Conservation (phyloP, 2,113 vertebrate genomes). For the Strix aluco region DNA sequence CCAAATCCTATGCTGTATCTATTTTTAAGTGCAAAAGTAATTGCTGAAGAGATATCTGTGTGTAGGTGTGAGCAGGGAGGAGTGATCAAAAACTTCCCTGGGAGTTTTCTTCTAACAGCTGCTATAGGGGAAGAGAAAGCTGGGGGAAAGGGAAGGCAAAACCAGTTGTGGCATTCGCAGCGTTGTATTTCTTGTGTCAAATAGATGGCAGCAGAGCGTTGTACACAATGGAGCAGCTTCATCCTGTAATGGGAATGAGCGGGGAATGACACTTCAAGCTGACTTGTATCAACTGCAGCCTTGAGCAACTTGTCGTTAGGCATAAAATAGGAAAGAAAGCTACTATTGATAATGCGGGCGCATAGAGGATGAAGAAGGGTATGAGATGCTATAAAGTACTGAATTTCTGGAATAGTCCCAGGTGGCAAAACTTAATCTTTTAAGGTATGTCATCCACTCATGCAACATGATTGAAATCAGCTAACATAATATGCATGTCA, state of each 20-base stretch:
- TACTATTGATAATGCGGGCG: constrained; percentile 65
- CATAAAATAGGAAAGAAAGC: constrained; percentile 72
- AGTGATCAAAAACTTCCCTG: not conserved
- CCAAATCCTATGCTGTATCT: not conserved
- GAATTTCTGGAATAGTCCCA: constrained; percentile 74
- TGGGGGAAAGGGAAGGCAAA: not conserved
- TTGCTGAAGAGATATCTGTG: not conserved
- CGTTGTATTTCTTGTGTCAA: constrained; percentile 59
- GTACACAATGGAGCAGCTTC: constrained; percentile 28
- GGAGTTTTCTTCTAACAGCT: not conserved
- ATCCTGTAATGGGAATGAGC: not conserved
- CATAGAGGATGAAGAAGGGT: constrained; percentile 65
- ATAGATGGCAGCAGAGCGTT: constrained; percentile 95
- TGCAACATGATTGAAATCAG: constrained; percentile 71
- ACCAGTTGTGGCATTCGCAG: not conserved
- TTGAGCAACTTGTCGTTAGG: constrained; percentile 56
- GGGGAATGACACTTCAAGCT: constrained; percentile 57
- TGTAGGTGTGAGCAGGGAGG: not conserved
- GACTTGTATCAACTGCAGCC: constrained; percentile 59
- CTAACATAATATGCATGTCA: constrained; percentile 73
- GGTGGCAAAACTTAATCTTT: constrained; percentile 77
- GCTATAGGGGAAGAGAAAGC: not conserved
- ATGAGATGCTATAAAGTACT: constrained; percentile 66
- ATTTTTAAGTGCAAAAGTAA: not conserved
- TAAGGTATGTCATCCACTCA: constrained; percentile 76